Conservation (phyloP, 2,888 invertebrate genomes). For the Masnerella sp. region DNA sequence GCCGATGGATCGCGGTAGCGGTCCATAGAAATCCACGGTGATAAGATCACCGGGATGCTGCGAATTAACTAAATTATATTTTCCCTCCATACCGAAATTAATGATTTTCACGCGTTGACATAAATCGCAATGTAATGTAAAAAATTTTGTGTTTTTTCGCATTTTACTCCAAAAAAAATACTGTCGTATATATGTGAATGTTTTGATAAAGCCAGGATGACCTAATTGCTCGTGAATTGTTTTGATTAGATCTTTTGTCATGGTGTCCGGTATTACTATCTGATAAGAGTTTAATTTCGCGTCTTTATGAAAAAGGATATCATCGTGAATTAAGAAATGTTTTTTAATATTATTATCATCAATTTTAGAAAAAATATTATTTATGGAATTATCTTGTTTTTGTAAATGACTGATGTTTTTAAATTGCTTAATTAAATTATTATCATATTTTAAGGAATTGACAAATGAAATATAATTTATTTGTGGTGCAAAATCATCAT, state of each 20-base stretch:
- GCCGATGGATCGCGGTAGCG: constrained; percentile 2
- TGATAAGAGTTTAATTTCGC: constrained; percentile 4
- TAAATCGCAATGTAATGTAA: constrained; percentile 14
- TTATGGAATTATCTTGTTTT: background rate
- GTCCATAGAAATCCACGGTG: constrained; percentile 19
- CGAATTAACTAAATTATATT: background rate
- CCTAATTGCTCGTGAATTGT: constrained; percentile 35
- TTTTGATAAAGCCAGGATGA: constrained; percentile 48
- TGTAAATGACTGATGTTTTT: background rate
- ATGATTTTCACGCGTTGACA: constrained; percentile 7
- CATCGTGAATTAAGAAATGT: constrained; percentile 9
- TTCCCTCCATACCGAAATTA: constrained; percentile 4
- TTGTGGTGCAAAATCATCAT: background rate
- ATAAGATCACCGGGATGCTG: constrained; percentile 9
- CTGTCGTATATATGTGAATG: constrained; percentile 26
- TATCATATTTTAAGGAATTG: background rate
- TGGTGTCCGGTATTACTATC: constrained; percentile 16
- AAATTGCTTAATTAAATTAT: background rate
- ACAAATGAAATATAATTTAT: background rate
- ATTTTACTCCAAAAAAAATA: constrained; percentile 51
- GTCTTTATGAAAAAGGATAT: constrained; percentile 45
- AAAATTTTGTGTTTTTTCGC: constrained; percentile 20
- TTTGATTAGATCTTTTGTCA: constrained; percentile 3
- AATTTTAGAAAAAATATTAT: background rate
- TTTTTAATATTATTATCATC: constrained; percentile 7